Base-by-base conservation (phyloP, 2,888 invertebrate genomes). In the Chironomus tentans region DNA sequence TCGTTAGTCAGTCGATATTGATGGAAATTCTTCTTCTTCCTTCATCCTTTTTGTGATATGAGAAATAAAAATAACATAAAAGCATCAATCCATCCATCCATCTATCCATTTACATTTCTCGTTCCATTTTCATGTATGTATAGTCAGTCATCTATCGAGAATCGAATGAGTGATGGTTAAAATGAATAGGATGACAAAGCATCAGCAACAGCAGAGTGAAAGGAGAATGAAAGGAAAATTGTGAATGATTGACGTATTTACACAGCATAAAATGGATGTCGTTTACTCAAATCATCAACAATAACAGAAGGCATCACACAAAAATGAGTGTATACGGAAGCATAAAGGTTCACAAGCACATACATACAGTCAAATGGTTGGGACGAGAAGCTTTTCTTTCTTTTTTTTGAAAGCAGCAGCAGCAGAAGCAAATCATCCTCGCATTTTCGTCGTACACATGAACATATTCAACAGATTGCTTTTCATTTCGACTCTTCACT, bases 141-240 rank as follows among this genome's bases (percentile, higher is more conserved):
- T 7, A 56, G 56, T 56, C 15, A 56, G 56, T 56, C 15, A 56
- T 18, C 18, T 21, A 65, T 21, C 21, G 65, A 65, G 65, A 21
- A 65, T 65, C 12, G 24, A 18, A 65, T 65, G 65, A 65, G 65
- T 65, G 65, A 65, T 65, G 65, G 65, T 24, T 65, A 65, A 65
- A 65, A 65, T 65, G 65, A 65, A 65, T 65, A 65, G 65, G 65
- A 65, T 65, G 65, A 65, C 65, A 65, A 65, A 65, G 65, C 65
- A 65, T 65, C 65, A 65, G 65, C 22, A 65, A 21, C 22, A 21
- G 21, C n/a, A 56, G 56, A 21, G 21, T 7, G 4, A 13, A 65
- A 21, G 21, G 22, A 21, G 65, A 18, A 65, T 24, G 65, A 65
- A 65, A 21, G 56, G 56, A 56, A 56, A 56, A 18, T 56, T 56